Conservation (phyloP, 2,113 vertebrate species). For the Collichthys lucidus region DNA sequence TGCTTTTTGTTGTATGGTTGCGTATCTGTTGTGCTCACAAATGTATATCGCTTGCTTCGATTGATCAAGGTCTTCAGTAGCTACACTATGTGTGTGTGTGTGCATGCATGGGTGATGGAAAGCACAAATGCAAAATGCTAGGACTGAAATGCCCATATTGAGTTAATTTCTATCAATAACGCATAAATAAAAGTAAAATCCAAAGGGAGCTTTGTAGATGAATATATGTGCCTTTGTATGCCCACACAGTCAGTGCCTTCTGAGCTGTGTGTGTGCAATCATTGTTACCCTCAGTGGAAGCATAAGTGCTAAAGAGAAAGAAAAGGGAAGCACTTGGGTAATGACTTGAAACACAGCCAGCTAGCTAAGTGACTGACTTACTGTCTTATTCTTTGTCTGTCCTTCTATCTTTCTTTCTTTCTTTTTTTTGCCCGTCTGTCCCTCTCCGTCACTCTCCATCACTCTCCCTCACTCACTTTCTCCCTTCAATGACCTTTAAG, state of each 20-base stretch:
- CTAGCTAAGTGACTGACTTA: slow-evolving; percentile 43
- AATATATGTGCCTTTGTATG: slow-evolving; percentile 31
- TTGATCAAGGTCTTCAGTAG: neutral
- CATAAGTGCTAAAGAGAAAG: slow-evolving; percentile 54
- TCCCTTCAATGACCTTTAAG: slow-evolving; percentile 61
- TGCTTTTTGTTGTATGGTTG: neutral
- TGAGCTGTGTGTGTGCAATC: slow-evolving; percentile 20
- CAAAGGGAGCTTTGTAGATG: slow-evolving; percentile 61
- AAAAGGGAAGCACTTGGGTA: slow-evolving; percentile 74
- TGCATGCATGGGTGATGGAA: neutral
- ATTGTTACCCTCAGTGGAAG: slow-evolving; percentile 47
- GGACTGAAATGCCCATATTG: neutral
- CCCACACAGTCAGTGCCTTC: slow-evolving; percentile 18
- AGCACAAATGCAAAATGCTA: neutral
- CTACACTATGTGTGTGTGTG: neutral
- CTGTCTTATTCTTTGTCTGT: slow-evolving; percentile 43
- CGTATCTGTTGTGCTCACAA: neutral
- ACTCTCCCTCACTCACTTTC: neutral
- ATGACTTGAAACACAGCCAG: slow-evolving; percentile 79
- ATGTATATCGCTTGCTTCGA: neutral
- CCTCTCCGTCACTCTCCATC: neutral
- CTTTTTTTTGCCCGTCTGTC: neutral
- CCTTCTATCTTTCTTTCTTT: slow-evolving; percentile 8
- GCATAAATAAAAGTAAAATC: slow-evolving; percentile 44
- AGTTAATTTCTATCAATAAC: slow-evolving; percentile 5